phyloP scores from a whole-genome alignment of 2,113 vertebrate species.

The Anguilla rostrata region DNA sequence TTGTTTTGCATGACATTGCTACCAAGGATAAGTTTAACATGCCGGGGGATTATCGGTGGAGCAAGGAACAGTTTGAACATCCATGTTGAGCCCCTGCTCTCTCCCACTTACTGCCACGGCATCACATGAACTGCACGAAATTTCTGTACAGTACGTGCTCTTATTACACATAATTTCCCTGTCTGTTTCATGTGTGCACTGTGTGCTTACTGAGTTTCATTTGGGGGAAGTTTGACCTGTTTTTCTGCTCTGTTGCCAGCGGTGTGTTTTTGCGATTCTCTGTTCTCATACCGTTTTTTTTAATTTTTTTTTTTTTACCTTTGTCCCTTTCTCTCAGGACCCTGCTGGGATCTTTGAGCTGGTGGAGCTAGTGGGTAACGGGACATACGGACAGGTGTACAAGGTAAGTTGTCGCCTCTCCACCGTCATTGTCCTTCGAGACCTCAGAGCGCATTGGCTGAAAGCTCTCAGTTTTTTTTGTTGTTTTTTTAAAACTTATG shows the following conservation, averaged over 20 bases:
- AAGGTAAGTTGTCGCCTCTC: constrained; percentile 74
- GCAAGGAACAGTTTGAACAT: neutral
- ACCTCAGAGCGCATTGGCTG: neutral
- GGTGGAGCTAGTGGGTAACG: constrained; percentile 95
- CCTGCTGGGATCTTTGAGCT: constrained; percentile 95
- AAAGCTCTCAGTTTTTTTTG: neutral
- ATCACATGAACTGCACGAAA: neutral
- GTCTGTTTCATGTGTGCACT: neutral
- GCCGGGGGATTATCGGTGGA: neutral
- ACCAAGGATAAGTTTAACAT: neutral
- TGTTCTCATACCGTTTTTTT: neutral
- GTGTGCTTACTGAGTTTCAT: neutral
- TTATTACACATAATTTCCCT: neutral
- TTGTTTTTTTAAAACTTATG: neutral
- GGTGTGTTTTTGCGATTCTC: neutral
- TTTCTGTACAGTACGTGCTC: neutral
- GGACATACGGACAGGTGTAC: constrained; percentile 94
- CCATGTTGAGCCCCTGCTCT: neutral
- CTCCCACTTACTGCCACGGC: neutral
- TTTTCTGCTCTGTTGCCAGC: neutral
- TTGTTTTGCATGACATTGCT: neutral
- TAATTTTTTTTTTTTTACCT: neutral
- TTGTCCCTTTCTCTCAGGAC: constrained; percentile 71
- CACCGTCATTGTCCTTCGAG: neutral
- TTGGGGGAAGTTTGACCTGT: neutral